Conservation (phyloP, 2,113 vertebrate species). For the Marmota flaviventris region DNA sequence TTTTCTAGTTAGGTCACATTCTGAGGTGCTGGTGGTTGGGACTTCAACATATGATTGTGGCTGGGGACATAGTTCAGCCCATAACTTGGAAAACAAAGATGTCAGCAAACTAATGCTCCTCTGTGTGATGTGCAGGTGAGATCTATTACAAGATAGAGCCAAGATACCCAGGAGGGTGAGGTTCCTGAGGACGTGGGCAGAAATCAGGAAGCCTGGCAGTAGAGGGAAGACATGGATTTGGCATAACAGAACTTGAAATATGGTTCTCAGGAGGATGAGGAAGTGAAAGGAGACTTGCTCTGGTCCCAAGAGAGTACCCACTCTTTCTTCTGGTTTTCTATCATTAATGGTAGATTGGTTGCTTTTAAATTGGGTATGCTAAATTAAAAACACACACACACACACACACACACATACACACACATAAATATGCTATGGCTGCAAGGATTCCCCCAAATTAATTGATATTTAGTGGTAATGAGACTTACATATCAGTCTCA, state of each 20-base stretch:
- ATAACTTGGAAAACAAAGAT: neutral
- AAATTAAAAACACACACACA: constrained; percentile 2
- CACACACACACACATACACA: neutral
- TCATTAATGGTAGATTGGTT: neutral
- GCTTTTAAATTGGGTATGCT: neutral
- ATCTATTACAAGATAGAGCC: neutral
- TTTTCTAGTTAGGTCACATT: constrained; percentile 34
- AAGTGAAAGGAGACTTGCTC: neutral
- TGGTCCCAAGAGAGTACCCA: neutral
- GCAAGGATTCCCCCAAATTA: neutral
- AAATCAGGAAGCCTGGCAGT: neutral
- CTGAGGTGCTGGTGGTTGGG: neutral
- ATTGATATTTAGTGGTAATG: neutral
- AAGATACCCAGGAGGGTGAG: neutral
- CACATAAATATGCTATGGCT: neutral
- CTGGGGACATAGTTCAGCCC: neutral
- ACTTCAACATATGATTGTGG: neutral
- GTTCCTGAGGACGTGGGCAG: neutral
- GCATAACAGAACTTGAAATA: neutral
- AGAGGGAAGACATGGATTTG: neutral
- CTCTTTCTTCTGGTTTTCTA: neutral
- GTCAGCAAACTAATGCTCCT: too few relatives aligned
- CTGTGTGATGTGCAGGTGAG: accelerated
- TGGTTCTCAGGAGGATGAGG: neutral
- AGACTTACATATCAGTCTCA: neutral